phyloP scores from a whole-genome alignment of 2,888 invertebrate species.

The Hypomecis punctinalis region DNA sequence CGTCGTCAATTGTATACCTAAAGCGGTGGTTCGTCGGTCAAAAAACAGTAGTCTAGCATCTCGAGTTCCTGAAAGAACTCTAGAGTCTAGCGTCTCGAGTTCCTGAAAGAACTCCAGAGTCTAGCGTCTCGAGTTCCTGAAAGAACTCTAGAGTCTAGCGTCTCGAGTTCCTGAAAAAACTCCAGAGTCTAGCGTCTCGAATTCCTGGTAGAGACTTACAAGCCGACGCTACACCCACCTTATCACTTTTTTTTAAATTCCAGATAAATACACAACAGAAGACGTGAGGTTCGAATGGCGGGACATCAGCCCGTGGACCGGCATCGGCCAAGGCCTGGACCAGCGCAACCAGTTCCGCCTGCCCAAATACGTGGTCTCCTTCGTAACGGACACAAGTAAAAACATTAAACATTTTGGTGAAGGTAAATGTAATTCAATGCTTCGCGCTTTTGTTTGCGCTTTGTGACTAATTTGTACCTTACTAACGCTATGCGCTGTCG shows the following conservation, averaged over 20 bases:
- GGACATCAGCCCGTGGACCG: conserved; percentile 81
- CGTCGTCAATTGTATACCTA: no score
- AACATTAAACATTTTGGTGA: conserved; percentile 87
- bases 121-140: no score
- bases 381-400: conserved; percentile 85
- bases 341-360: conserved; percentile 85
- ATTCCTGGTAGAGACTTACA: no score
- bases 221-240: no score
- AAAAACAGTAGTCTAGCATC: no score
- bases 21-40: no score
- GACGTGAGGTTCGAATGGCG: conserved; percentile 87
- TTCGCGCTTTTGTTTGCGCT: conserved; percentile 80
- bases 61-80: no score
- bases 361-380: conserved; percentile 87
- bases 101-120: no score
- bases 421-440: conserved; percentile 85
- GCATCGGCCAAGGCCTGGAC: conserved; percentile 78
- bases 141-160: no score
- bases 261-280: conserved; percentile 86
- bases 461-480: conserved; percentile 66
- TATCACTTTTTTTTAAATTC: conserved; percentile 26
- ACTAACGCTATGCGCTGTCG: conserved; percentile 69
- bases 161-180: no score
- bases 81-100: no score
- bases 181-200: no score